Conservation (phyloP, 2,888 invertebrate species). For the Drosophila rubida region DNA sequence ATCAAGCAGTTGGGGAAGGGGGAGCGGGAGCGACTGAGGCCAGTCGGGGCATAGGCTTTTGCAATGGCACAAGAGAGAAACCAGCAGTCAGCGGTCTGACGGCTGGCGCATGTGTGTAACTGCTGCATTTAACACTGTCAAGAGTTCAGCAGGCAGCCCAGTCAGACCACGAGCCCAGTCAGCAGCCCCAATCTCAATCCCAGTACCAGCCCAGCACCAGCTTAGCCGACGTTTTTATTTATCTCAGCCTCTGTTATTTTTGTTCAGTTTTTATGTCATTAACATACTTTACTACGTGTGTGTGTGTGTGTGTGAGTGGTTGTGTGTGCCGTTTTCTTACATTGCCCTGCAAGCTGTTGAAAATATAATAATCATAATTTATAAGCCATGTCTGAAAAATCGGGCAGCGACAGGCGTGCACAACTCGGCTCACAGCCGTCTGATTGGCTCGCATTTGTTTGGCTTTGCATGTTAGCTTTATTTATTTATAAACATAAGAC, state of each 20-base stretch:
- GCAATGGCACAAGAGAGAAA: slow-evolving; percentile 18
- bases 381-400: slow-evolving; percentile 64
- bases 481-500: slow-evolving; percentile 26
- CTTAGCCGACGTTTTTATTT: slow-evolving; percentile 37
- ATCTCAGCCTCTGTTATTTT: slow-evolving; percentile 50
- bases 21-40: slow-evolving; percentile 5
- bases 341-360: slow-evolving; percentile 61
- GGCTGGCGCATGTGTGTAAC: slow-evolving; percentile 66
- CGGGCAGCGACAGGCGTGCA: slow-evolving; percentile 45
- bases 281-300: slow-evolving; percentile 69
- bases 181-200: slow-evolving; percentile 19
- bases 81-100: slow-evolving; percentile 22
- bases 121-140: slow-evolving; percentile 78
- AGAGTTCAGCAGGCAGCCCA: slow-evolving; percentile 62
- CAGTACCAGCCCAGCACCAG: slow-evolving; percentile 34
- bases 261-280: slow-evolving; percentile 71
- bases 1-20: too few species aligned
- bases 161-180: slow-evolving; percentile 15
- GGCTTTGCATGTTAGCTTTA: slow-evolving; percentile 51
- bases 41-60: slow-evolving; percentile 13
- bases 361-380: slow-evolving; percentile 73
- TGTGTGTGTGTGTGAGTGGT: slow-evolving; percentile 8
- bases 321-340: slow-evolving; percentile 38
- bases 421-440: slow-evolving; percentile 26
- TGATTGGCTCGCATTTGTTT: slow-evolving; percentile 67